phyloP scores from a whole-genome alignment of 2,797 vertebrate genomes.

The Gallinago solitaria region DNA sequence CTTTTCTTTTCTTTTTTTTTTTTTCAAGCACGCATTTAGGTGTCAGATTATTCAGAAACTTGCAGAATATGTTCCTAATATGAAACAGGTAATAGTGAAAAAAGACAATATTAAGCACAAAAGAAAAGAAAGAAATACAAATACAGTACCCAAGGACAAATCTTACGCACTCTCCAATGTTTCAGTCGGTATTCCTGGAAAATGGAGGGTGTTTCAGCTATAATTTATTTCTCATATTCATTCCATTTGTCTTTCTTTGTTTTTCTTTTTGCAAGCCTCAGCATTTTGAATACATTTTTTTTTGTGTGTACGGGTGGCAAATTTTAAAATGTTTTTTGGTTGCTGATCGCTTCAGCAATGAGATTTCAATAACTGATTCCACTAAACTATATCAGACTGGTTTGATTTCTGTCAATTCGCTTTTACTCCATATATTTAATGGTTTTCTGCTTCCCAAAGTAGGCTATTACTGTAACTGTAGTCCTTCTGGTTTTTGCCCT shows the following conservation, averaged over 20 bases:
- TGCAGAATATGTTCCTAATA: not conserved
- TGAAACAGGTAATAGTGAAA: not conserved
- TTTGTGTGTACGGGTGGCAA: accelerated
- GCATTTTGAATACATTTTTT: not conserved
- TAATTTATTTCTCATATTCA: not conserved
- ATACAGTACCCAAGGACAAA: not conserved
- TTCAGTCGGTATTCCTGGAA: not conserved
- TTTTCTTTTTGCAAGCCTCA: not conserved
- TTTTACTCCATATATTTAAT: constrained; percentile 16
- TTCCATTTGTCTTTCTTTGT: not conserved
- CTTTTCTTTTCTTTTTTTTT: too few species aligned
- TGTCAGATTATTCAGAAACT: not conserved
- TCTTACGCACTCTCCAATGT: not conserved
- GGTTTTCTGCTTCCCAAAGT: not conserved
- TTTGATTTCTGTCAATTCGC: constrained; percentile 20
- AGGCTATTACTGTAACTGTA: constrained; percentile 3
- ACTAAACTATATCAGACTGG: not conserved
- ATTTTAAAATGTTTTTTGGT: not conserved
- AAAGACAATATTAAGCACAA: not conserved
- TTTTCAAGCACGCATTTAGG: not conserved
- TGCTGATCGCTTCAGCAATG: not conserved
- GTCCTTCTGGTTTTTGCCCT: not conserved
- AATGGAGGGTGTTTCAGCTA: not conserved
- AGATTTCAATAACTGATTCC: not conserved
- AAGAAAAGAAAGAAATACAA: not conserved